Evolutionary conservation across 2,888 invertebrate species (phyloP).

Genomic region (Volucella zonaria): DNA sequence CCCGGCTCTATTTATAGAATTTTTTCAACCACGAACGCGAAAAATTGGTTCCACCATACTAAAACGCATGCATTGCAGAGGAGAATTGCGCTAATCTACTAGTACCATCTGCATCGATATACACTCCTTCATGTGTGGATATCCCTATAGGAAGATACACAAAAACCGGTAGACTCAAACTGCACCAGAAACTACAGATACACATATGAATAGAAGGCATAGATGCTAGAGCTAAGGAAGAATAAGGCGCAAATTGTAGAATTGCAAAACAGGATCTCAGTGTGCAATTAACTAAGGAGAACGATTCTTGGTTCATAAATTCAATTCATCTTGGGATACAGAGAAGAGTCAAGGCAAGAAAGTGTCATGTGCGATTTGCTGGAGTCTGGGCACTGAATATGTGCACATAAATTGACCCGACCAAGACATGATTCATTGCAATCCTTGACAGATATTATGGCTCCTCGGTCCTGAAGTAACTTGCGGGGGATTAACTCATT

Average conservation of each 20-base stretch:
- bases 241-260: constrained; percentile 58
- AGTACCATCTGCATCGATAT: not conserved
- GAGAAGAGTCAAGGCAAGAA: constrained; percentile 44
- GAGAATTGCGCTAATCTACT: constrained; percentile 51
- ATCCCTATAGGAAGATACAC: constrained; percentile 33
- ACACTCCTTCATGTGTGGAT: constrained; percentile 24
- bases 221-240: constrained; percentile 22
- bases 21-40: constrained; percentile 53
- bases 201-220: constrained; percentile 51
- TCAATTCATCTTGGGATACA: constrained; percentile 64
- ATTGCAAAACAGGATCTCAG: constrained; percentile 56
- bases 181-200: constrained; percentile 56
- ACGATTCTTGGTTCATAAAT: constrained; percentile 69
- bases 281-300: constrained; percentile 65
- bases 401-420: constrained; percentile 44
- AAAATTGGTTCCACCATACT: constrained; percentile 53
- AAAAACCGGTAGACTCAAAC: not conserved
- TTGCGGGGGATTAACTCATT: constrained; percentile 3
- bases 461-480: constrained; percentile 20
- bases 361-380: constrained; percentile 42
- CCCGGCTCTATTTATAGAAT: constrained; percentile 64
- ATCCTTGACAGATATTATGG: constrained; percentile 56
- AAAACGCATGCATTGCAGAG: constrained; percentile 50
- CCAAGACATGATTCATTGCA: constrained; percentile 69
- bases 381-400: constrained; percentile 15